phyloP scores from a whole-genome alignment of 2,888 invertebrate genomes.

The Crematogaster levior region DNA sequence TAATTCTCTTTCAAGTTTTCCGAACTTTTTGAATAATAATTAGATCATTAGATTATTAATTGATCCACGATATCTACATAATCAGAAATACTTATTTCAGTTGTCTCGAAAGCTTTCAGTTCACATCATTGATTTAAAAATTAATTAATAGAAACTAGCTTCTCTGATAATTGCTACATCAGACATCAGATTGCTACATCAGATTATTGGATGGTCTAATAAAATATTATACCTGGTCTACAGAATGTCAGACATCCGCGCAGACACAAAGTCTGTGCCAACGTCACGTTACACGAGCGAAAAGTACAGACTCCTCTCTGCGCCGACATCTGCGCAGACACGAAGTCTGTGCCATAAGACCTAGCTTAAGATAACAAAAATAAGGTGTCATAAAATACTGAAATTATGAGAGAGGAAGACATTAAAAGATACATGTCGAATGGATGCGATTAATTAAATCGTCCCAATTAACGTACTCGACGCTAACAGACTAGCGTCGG shows the following conservation, averaged over 20 bases:
- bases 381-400: neutral
- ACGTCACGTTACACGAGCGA: no score
- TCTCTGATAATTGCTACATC: neutral
- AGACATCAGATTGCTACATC: neutral
- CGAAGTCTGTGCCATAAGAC: no score
- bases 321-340: no score
- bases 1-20: neutral
- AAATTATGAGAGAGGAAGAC: neutral
- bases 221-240: no score
- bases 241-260: no score
- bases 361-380: neutral
- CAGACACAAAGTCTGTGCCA: no score
- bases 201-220: neutral
- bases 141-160: neutral
- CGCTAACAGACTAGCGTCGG: constrained; percentile 26
- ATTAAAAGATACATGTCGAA: neutral
- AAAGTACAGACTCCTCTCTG: no score
- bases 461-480: constrained; percentile 10
- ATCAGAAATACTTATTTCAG: neutral
- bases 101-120: neutral
- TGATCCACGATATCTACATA: neutral
- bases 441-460: constrained; percentile 17
- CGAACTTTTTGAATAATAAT: neutral
- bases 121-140: neutral
- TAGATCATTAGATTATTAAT: neutral